Evolutionary conservation across 2,113 vertebrate species (phyloP).

Genomic region (Datnioides undecimradiatus): DNA sequence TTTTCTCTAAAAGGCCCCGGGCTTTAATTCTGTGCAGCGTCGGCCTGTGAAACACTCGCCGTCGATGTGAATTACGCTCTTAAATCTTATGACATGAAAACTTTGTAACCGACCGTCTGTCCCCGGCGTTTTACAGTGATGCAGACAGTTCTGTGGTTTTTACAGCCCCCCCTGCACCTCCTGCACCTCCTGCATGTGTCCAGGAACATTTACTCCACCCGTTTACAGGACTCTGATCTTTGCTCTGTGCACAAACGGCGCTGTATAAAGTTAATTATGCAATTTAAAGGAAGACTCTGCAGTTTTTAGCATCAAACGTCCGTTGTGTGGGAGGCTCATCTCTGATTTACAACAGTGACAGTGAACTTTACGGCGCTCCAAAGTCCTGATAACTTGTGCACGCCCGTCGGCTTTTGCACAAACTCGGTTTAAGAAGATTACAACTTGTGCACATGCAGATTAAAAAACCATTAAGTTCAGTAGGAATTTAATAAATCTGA

Average conservation of each 20-base stretch:
- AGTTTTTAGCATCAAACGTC: neutral
- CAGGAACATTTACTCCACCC: no score
- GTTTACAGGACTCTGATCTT: neutral
- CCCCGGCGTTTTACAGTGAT: neutral
- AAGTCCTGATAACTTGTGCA: neutral
- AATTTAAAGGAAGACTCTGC: no score
- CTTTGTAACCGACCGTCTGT: neutral
- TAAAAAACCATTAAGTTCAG: neutral
- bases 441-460: no score
- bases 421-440: no score
- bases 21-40: slow-evolving; percentile 29
- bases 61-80: no score
- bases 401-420: no score
- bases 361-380: neutral
- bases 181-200: no score
- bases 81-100: neutral
- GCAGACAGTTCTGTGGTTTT: neutral
- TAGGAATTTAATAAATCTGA: neutral
- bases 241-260: neutral
- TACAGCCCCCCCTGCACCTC: no score
- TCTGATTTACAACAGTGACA: no score
- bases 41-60: slow-evolving; percentile 38
- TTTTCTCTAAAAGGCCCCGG: slow-evolving; percentile 21
- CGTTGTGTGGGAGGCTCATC: neutral
- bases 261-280: neutral